A percentile compares a stretch with the other conserved stretches of the same genome.
phyloP scores from a whole-genome alignment of 2,888 invertebrate genomes.

The Melitaea athalia region DNA sequence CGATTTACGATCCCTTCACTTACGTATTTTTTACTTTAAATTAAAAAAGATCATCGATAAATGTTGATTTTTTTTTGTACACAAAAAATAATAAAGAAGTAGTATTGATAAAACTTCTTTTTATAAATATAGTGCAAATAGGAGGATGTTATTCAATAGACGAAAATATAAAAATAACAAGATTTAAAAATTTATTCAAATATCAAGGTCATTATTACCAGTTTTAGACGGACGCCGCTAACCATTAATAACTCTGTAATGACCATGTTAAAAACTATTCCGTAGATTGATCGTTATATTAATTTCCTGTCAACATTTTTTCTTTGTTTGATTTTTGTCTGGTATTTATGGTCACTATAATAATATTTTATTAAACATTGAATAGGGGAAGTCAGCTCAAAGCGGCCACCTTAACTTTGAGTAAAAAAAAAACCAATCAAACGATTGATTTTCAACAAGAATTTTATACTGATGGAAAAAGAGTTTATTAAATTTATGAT shows the following conservation, averaged over 20 bases:
- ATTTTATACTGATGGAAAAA: too few relatives aligned
- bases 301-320: constrained; percentile 7
- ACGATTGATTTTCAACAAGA: too few relatives aligned
- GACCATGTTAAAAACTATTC: not conserved
- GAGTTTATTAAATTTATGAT: too few relatives aligned
- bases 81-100: not conserved
- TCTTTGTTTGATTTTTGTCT: not conserved
- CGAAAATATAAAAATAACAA: not conserved
- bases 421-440: too few relatives aligned
- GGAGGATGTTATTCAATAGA: not conserved
- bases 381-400: too few relatives aligned
- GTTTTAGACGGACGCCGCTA: not conserved
- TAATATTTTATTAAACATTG: too few relatives aligned
- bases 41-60: too few relatives aligned
- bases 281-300: constrained; percentile 1
- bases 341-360: not conserved
- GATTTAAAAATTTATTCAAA: constrained; percentile 1
- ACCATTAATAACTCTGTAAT: not conserved
- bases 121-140: not conserved
- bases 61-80: too few relatives aligned
- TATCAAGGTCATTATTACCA: constrained; percentile 1
- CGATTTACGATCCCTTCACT: not conserved
- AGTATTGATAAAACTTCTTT: not conserved
- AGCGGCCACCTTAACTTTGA: too few relatives aligned
- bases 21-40: not conserved